Evolutionary conservation across 2,888 invertebrate species (phyloP).

Genomic region (Sphaerophoria rueppellii): DNA sequence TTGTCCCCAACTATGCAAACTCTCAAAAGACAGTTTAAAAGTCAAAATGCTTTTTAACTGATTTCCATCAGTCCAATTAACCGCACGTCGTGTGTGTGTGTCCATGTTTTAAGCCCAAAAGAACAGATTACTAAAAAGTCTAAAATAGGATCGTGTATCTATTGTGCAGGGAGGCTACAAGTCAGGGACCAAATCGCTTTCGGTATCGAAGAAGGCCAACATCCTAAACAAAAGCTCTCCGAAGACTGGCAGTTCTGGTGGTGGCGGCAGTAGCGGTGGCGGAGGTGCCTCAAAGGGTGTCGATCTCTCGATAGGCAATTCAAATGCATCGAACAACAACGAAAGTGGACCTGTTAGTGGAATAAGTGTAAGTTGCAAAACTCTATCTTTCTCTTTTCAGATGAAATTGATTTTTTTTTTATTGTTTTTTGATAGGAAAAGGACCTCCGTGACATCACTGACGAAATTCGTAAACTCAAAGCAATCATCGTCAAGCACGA

Average conservation of each 20-base stretch:
- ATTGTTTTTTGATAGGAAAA: slow-evolving; percentile 80
- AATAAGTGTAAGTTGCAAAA: slow-evolving; percentile 80
- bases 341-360: slow-evolving; percentile 76
- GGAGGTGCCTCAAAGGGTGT: slow-evolving; percentile 67
- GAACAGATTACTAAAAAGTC: slow-evolving; percentile 81
- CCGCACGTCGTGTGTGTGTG: slow-evolving; percentile 81
- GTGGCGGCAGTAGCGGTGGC: slow-evolving; percentile 68
- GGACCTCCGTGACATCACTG: slow-evolving; percentile 91
- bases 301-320: slow-evolving; percentile 60
- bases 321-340: slow-evolving; percentile 79
- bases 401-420: background rate
- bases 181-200: slow-evolving; percentile 84
- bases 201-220: slow-evolving; percentile 90
- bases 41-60: slow-evolving; percentile 32
- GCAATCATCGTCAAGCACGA: slow-evolving; percentile 97
- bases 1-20: too few relatives aligned
- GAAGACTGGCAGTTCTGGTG: slow-evolving; percentile 79
- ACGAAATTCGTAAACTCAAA: slow-evolving; percentile 95
- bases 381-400: background rate
- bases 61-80: slow-evolving; percentile 67
- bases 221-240: slow-evolving; percentile 88
- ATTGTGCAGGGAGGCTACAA: slow-evolving; percentile 87
- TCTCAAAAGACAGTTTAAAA: background rate
- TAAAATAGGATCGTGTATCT: slow-evolving; percentile 86
- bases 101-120: slow-evolving; percentile 76